Evolutionary conservation across 2,888 invertebrate genomes (phyloP).

Genomic region (Malacosoma neustria): DNA sequence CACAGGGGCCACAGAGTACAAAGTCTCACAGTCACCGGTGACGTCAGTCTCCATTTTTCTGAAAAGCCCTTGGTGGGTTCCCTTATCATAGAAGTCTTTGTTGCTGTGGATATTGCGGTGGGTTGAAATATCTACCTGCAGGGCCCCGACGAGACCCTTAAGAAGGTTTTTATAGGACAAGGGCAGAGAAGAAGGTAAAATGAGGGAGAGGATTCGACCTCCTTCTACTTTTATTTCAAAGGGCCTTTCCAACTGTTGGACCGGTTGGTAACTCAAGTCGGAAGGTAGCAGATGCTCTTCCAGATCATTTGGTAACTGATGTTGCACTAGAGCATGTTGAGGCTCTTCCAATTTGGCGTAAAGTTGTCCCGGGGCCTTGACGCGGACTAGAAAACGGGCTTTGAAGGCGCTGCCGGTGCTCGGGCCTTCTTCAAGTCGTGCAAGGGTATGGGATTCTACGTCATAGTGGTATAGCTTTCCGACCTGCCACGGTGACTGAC

Average conservation of each 20-base stretch:
- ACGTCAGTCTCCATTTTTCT: constrained; percentile 82
- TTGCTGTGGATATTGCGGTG: constrained; percentile 64
- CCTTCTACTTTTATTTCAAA: constrained; percentile 77
- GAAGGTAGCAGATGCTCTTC: constrained; percentile 47
- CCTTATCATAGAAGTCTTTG: constrained; percentile 56
- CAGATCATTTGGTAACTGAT: constrained; percentile 57
- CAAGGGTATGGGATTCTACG: constrained; percentile 73
- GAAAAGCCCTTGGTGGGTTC: constrained; percentile 72
- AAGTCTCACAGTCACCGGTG: constrained; percentile 81
- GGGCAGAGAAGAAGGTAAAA: constrained; percentile 66
- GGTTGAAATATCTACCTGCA: constrained; percentile 79
- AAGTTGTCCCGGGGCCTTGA: constrained; percentile 57
- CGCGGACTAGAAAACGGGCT: constrained; percentile 72
- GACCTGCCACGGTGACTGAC: constrained; percentile 68
- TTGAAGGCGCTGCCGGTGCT: constrained; percentile 63
- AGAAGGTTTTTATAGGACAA: constrained; percentile 81
- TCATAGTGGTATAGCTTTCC: constrained; percentile 76
- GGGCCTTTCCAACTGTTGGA: constrained; percentile 71
- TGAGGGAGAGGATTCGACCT: constrained; percentile 75
- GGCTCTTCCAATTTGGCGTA: constrained; percentile 62
- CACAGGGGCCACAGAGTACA: constrained; percentile 79
- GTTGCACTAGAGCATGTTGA: constrained; percentile 71
- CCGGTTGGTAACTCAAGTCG: constrained; percentile 66
- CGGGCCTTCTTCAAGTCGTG: constrained; percentile 71
- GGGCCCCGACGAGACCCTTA: constrained; percentile 79